phyloP scores from a whole-genome alignment of 2,113 vertebrate species.

The Irena cyanogastra region DNA sequence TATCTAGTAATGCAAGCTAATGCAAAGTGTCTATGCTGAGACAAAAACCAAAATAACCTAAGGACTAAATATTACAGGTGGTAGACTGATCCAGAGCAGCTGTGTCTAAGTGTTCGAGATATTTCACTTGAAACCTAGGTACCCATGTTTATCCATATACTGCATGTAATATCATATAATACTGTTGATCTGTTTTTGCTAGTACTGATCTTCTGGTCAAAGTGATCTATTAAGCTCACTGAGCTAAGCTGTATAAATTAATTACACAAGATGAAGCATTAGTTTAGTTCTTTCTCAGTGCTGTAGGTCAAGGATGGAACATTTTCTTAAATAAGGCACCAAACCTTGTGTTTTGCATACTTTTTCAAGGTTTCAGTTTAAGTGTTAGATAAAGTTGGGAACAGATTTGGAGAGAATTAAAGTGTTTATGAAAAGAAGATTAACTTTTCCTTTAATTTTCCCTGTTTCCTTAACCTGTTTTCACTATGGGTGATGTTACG shows the following conservation, averaged over 20 bases:
- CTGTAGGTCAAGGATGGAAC: not conserved
- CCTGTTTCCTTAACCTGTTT: not conserved
- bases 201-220: not conserved
- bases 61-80: not conserved
- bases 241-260: not conserved
- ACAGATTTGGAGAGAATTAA: not conserved
- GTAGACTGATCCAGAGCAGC: not conserved
- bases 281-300: not conserved
- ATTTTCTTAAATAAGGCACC: not conserved
- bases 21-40: not conserved
- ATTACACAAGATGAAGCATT: not conserved
- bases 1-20: not conserved
- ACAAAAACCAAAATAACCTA: not conserved
- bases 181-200: not conserved
- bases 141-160: fast-evolving
- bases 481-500: not conserved
- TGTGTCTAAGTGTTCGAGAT: not conserved
- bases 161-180: not conserved
- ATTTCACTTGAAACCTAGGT: not conserved
- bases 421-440: not conserved
- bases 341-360: not conserved
- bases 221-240: not conserved
- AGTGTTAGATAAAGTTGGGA: not conserved
- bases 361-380: not conserved
- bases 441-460: not conserved